These are phyloP conservation scores for Platycheirus albimanus DNA, from an alignment of 2,888 invertebrate genomes.

Conservation along the genomic window DNA sequence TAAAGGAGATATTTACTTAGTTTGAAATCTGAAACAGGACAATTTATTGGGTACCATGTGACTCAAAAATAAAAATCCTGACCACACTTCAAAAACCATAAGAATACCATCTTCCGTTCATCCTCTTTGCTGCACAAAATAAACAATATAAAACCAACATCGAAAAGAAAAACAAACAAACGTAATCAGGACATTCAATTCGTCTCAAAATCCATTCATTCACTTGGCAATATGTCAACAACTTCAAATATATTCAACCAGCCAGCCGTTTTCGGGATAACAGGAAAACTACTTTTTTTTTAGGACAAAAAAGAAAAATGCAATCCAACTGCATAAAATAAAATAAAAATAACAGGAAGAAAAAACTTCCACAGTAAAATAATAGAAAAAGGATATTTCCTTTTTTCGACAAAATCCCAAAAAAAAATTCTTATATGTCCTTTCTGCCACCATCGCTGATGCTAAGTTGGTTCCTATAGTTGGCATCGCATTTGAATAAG, in stretches of 20 bases:
- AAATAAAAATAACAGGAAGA: conserved; percentile 4
- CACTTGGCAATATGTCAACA: conserved; percentile 71
- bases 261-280: conserved; percentile 43
- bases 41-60: no score
- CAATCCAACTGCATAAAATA: conserved; percentile 63
- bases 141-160: no score
- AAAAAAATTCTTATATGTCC: conserved; percentile 52
- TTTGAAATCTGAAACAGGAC: no score
- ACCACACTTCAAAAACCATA: no score
- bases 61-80: no score
- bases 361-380: conserved; percentile 42
- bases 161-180: no score
- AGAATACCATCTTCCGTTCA: no score
- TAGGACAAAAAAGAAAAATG: conserved; percentile 26
- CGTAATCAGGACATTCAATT: neutral
- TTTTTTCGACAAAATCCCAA: conserved; percentile 15
- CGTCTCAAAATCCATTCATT: conserved; percentile 55
- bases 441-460: conserved; percentile 30
- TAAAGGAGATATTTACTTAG: no score
- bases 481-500: conserved; percentile 70
- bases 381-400: conserved; percentile 46
- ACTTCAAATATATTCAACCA: conserved; percentile 63
- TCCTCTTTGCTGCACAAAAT: no score
- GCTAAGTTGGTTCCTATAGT: conserved; percentile 9
- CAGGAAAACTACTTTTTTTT: conserved; percentile 49